Evolutionary conservation across 1,140 invertebrate species (phyloP).

Genomic region (Conus ventricosus): DNA sequence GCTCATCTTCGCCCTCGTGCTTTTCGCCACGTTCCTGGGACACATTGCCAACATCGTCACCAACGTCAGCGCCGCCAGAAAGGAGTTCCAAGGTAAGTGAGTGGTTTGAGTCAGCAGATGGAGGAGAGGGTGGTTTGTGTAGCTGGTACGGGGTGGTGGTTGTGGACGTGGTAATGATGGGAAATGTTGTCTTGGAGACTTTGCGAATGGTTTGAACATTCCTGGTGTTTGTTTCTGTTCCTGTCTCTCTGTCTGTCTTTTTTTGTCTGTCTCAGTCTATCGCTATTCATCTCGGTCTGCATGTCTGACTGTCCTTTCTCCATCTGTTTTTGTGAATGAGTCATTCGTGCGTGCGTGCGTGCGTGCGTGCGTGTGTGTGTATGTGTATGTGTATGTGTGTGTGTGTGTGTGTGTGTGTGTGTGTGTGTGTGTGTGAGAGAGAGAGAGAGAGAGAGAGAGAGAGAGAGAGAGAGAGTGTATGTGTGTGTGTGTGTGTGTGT

Average conservation of each 20-base stretch:
- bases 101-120: no score
- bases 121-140: not conserved
- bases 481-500: no score
- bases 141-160: not conserved
- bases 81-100: slow-evolving; percentile 75
- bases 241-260: not conserved
- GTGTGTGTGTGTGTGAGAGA: no score
- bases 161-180: not conserved
- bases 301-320: no score
- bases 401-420: no score
- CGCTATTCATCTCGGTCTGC: no score
- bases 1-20: slow-evolving; percentile 72
- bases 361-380: not conserved
- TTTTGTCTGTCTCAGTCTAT: not conserved
- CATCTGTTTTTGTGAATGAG: not conserved
- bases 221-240: not conserved
- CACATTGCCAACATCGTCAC: slow-evolving; percentile 75
- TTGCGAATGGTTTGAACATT: not conserved
- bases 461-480: no score
- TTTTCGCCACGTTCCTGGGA: slow-evolving; percentile 75
- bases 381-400: not conserved
- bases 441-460: no score
- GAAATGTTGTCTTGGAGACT: not conserved
- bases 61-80: slow-evolving; percentile 72
- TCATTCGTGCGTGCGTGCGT: not conserved